These are phyloP conservation scores for Diplodus sargus DNA, from an alignment of 2,797 vertebrate genomes.

Conservation along the genomic window DNA sequence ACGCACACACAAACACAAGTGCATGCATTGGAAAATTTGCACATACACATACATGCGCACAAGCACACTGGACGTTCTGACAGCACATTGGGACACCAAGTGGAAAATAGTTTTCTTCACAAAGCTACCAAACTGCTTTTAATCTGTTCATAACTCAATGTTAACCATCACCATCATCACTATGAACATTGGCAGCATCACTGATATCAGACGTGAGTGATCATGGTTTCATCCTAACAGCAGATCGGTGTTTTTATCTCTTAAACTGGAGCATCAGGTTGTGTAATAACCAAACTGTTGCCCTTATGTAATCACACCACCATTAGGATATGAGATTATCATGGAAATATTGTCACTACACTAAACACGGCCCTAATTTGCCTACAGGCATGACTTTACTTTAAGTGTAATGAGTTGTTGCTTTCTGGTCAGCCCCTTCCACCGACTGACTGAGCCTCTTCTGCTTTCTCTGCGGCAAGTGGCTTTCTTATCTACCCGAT, in stretches of 20 bases:
- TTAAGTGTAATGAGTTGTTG: slow-evolving; percentile 9
- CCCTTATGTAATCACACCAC: slow-evolving; percentile 35
- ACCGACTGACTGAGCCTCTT: slow-evolving; percentile 35
- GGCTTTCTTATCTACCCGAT: slow-evolving; percentile 69
- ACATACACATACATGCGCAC: not conserved
- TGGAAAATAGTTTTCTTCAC: slow-evolving; percentile 9
- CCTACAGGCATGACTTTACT: slow-evolving; percentile 15
- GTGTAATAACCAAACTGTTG: slow-evolving; percentile 48
- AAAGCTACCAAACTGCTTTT: not conserved
- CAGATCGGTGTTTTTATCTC: slow-evolving; percentile 20
- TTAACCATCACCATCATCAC: not conserved
- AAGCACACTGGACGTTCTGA: not conserved
- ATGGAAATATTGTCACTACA: slow-evolving; percentile 45
- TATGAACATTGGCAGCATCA: slow-evolving; percentile 1
- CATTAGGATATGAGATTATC: slow-evolving; percentile 38
- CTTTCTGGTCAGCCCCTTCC: slow-evolving; percentile 39
- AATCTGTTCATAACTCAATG: not conserved
- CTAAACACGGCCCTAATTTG: slow-evolving; percentile 24
- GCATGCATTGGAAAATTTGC: not conserved
- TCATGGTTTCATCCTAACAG: slow-evolving; percentile 1
- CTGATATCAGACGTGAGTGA: slow-evolving; percentile 6
- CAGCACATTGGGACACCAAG: slow-evolving; percentile 32
- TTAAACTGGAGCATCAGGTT: slow-evolving; percentile 41
- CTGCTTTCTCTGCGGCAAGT: slow-evolving; percentile 57
- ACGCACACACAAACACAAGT: slow-evolving; percentile 6